Evolutionary conservation across 2,888 invertebrate genomes (phyloP), one percentile per base, ranked within the genome.

Genomic region (Epistrophella euchroma): DNA sequence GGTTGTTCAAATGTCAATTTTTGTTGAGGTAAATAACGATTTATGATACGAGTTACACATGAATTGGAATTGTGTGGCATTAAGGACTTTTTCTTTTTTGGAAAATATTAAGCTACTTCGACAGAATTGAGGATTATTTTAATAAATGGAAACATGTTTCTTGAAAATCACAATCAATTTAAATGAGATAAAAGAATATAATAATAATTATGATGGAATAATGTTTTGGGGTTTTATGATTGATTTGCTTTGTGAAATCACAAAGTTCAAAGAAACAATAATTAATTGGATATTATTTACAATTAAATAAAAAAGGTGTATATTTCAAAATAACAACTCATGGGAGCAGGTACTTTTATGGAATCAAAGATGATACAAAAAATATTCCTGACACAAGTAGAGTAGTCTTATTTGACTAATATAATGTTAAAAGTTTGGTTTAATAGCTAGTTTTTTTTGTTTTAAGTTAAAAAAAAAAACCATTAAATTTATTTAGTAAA

Each of bases 1-100:
- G 56, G 56, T 72, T 73, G 47, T 50, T 45, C 17, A 66, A 79
- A 56, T 56, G 73, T 66, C 73, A 72, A 73, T 78, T 62, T 62
- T 43, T 2, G 25, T 58, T 77, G 55, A 43, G 62, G 64, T 78
- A 62, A 62, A 62, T 50, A 37, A 43, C 52, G 11, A 68, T 60
- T 60, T 40, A 40, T 40, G 40, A 43, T 62, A 15, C 11, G 43
- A 22, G 10, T 19, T 15, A 9, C 7, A 43, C 35, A 40, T 19
- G 4, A 15, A 22, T 15, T 60, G 60, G 22, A 60, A 35, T 58
- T 37, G 6, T 37, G 19, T 58, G 22, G 15, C 0, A 22, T 37
- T 37, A 3, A 37, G 17, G 32, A 37, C 7, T 19, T 17, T 56
- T 19, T 0, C 2, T 35, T 3, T 17, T n/a, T 32, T 40, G 6